These are phyloP conservation scores for Stictocephala bisonia DNA, from an alignment of 2,888 invertebrate genomes.

Conservation along the genomic window DNA sequence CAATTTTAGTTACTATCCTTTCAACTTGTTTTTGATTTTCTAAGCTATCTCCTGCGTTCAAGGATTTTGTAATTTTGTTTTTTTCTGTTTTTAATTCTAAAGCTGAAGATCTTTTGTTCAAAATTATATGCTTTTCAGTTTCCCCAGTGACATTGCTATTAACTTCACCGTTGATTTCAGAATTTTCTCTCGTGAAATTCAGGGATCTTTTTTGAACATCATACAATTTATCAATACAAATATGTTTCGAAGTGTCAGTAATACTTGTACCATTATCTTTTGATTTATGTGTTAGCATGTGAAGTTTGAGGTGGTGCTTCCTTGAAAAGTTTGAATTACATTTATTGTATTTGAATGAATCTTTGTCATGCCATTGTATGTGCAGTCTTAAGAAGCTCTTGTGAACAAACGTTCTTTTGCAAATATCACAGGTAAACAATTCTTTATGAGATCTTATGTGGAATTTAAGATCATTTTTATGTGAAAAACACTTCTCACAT, in stretches of 20 bases:
- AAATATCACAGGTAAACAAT: neutral
- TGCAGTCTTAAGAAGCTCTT: neutral
- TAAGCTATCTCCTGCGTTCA: neutral
- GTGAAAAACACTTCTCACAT: neutral
- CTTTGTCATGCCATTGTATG: neutral
- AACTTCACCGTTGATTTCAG: neutral
- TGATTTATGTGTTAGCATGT: neutral
- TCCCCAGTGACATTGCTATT: too few relatives aligned
- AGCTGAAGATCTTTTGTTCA: neutral
- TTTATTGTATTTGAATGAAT: neutral
- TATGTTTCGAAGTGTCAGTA: neutral
- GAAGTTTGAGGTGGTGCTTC: constrained; percentile 10
- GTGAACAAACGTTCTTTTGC: neutral
- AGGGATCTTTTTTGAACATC: constrained; percentile 5
- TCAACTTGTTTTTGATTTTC: neutral
- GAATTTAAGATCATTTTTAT: neutral
- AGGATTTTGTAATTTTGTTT: neutral
- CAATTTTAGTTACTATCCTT: neutral
- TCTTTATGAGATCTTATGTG: constrained; percentile 2
- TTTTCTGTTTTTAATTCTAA: neutral
- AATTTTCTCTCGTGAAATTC: neutral
- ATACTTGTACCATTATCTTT: neutral
- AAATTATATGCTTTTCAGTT: neutral
- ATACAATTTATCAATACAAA: constrained; percentile 7
- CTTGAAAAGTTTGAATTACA: neutral